Evolutionary conservation across 2,888 invertebrate genomes (phyloP).

Genomic region (Philereme transversata): DNA sequence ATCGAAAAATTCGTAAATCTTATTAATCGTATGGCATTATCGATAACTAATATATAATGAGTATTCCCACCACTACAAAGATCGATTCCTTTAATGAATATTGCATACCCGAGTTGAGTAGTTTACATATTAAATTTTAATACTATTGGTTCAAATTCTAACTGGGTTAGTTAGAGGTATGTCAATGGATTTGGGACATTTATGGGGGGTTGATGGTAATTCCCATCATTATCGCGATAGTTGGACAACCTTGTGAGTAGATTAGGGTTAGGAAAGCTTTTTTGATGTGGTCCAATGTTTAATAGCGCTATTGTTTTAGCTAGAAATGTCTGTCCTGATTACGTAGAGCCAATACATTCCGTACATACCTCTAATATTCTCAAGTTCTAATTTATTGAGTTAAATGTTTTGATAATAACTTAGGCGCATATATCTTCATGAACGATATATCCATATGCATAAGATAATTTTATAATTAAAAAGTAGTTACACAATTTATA

Average conservation of each 20-base stretch:
- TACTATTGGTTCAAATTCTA: conserved; percentile 28
- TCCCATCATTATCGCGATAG: conserved; percentile 16
- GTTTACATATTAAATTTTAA: conserved; percentile 32
- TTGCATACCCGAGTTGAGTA: conserved; percentile 32
- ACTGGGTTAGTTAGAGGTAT: conserved; percentile 24
- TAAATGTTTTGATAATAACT: too few species aligned
- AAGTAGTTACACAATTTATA: too few species aligned
- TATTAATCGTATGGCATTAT: not conserved
- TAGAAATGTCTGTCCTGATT: too few species aligned
- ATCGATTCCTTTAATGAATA: conserved; percentile 45
- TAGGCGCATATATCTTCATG: too few species aligned
- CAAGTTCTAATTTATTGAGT: too few species aligned
- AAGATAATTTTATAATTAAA: too few species aligned
- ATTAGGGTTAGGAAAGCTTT: too few species aligned
- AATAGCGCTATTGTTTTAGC: too few species aligned
- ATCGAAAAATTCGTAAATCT: not conserved
- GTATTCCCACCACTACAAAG: conserved; percentile 38
- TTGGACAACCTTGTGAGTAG: conserved; percentile 5
- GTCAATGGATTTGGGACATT: conserved; percentile 17
- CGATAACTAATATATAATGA: conserved; percentile 27
- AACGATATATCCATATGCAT: too few species aligned
- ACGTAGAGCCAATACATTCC: too few species aligned
- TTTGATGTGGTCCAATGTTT: too few species aligned
- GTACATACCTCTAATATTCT: too few species aligned
- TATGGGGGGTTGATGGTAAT: conserved; percentile 19